Evolutionary conservation across 2,888 invertebrate species (phyloP), one percentile per base, ranked within the genome.

Genomic region (Rhorus exstirpatorius): DNA sequence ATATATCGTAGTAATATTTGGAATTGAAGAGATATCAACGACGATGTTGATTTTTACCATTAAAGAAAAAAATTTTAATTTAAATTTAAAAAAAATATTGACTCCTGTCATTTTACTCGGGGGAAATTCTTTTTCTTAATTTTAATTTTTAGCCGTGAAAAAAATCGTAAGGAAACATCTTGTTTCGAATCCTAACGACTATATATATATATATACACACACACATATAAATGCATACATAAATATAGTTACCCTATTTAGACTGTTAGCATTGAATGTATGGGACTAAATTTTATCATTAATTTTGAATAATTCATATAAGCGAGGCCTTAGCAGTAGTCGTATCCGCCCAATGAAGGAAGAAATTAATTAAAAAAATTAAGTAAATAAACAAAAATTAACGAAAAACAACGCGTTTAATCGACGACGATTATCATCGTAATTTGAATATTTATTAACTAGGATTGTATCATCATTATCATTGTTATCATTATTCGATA

Each of bases 251-350:
- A 84, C 77, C 71, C 84, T 77, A 65, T 63, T 87, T 90, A 89
- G 89, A 85, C 84, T 86, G 85, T 89, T 91, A 91, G 88, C 38
- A 85, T 83, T 87, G 88, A 88, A 90, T 90, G 89, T 87, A 87
- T 87, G 91, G 89, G 90, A 91, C 89, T 91, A 90, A 91, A 90
- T 85, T 86, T 79, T 84, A 87, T 65, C 84, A 86, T 88, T 88
- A 86, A 88, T 86, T 88, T 87, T 84, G 85, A 70, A 86, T 85
- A 86, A 89, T 89, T 89, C 86, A 91, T 91, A 90, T 91, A 90
- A 92, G 92, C 88, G 92, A 92, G 93, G 93, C 93, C 93, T 93
- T 93, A 93, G 93, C 89, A 91, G 91, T 92, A 92, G 92, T 91
- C 90, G 90, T 91, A 92, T 93, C 92, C 93, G 92, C 93, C 93